Evolutionary conservation across 2,888 invertebrate species (phyloP).

Genomic region (Orgyia antiqua): DNA sequence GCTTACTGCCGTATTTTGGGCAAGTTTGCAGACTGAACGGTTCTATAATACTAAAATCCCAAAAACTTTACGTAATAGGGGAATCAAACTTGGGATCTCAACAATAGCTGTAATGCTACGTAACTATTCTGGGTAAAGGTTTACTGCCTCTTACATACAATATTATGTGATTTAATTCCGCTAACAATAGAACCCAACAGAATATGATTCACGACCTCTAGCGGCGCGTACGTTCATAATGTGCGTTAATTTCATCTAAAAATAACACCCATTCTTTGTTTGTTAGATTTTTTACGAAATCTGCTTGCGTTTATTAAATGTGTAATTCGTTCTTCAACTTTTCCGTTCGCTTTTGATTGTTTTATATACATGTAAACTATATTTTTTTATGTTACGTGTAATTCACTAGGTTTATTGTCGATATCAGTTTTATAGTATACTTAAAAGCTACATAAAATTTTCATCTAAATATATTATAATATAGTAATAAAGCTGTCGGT

Average conservation of each 20-base stretch:
- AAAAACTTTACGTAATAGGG: too few species aligned
- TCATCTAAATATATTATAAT: constrained; percentile 11
- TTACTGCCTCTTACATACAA: too few species aligned
- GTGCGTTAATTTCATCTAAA: constrained; percentile 75
- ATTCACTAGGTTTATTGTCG: constrained; percentile 24
- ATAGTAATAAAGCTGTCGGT: background rate
- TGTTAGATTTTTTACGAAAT: constrained; percentile 70
- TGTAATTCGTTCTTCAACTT: constrained; percentile 29
- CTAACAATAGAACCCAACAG: constrained; percentile 29
- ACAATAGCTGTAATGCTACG: too few species aligned
- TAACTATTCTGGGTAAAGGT: too few species aligned
- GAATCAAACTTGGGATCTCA: too few species aligned
- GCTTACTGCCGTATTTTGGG: too few species aligned
- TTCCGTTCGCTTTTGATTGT: constrained; percentile 28
- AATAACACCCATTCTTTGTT: constrained; percentile 73
- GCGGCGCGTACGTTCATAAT: constrained; percentile 64
- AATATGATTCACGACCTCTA: constrained; percentile 63
- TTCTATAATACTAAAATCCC: too few species aligned
- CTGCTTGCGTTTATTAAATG: constrained; percentile 51
- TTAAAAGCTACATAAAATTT: constrained; percentile 20
- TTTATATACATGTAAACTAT: constrained; percentile 25
- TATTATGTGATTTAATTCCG: too few species aligned
- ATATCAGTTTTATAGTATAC: constrained; percentile 28
- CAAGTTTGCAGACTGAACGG: too few species aligned
- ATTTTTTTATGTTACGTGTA: constrained; percentile 23